Evolutionary conservation across 1,140 invertebrate genomes (phyloP).

Genomic region (Grapholita molesta): DNA sequence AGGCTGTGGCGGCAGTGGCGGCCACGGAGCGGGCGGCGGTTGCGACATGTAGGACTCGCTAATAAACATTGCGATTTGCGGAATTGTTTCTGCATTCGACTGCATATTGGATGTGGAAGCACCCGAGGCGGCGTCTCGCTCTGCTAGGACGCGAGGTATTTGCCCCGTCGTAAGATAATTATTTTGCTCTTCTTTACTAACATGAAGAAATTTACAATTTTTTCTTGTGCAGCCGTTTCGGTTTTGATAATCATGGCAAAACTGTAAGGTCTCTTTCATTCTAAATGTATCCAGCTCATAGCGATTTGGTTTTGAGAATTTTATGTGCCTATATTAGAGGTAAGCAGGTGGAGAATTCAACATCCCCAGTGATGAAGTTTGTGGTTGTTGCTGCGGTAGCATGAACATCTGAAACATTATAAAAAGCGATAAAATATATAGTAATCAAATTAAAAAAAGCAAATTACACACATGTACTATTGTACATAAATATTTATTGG

Average conservation of each 20-base stretch:
- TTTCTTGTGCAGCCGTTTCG: conserved; percentile 41
- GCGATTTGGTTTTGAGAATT: conserved; percentile 26
- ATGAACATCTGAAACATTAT: too few species aligned
- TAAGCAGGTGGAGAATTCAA: too few species aligned
- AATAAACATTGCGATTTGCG: conserved; percentile 36
- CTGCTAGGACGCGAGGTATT: conserved; percentile 43
- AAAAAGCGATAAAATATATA: too few species aligned
- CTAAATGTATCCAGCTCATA: conserved; percentile 49
- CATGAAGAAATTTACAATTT: conserved; percentile 54
- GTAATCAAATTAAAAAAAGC: too few species aligned
- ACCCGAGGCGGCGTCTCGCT: conserved; percentile 46
- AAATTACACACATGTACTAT: too few species aligned
- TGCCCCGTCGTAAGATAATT: conserved; percentile 42
- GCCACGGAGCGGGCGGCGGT: conserved; percentile 22
- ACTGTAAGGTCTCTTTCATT: conserved; percentile 54
- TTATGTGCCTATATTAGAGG: too few species aligned
- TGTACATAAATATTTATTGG: too few species aligned
- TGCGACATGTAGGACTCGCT: conserved; percentile 29
- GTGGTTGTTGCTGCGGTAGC: too few species aligned
- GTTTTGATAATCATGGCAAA: conserved; percentile 62
- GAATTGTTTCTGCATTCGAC: conserved; percentile 31
- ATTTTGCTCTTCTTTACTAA: conserved; percentile 48
- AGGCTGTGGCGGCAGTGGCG: conserved; percentile 18
- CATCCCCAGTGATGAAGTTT: too few species aligned
- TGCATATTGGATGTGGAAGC: conserved; percentile 18